Evolutionary conservation across 2,888 invertebrate genomes (phyloP).

Genomic region (Synergus itoensis): DNA sequence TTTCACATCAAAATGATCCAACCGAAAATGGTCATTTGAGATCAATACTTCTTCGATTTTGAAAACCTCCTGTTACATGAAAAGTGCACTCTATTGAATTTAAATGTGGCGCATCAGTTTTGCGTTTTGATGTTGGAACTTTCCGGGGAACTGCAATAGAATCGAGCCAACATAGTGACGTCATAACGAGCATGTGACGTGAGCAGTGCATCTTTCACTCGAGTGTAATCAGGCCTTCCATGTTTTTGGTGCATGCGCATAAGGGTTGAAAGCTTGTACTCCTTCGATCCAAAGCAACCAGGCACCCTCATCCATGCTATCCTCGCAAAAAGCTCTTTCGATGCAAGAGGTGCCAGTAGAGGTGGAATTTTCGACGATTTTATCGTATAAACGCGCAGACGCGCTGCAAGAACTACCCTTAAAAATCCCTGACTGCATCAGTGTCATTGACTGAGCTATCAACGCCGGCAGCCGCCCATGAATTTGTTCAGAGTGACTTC

Average conservation of each 20-base stretch:
- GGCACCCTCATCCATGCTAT: constrained; percentile 50
- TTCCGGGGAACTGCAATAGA: constrained; percentile 23
- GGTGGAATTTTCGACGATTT: constrained; percentile 36
- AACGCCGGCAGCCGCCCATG: background rate
- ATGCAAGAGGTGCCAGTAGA: constrained; percentile 50
- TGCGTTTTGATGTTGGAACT: background rate
- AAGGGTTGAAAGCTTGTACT: constrained; percentile 58
- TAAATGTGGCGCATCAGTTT: background rate
- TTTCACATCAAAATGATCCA: background rate
- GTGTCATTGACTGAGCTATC: constrained; percentile 29
- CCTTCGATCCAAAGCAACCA: constrained; percentile 65
- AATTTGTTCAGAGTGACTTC: background rate
- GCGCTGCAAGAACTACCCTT: constrained; percentile 30
- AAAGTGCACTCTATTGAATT: background rate
- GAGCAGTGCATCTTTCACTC: constrained; percentile 50
- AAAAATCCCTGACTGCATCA: constrained; percentile 14
- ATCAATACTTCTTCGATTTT: background rate
- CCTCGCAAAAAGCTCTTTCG: constrained; percentile 50
- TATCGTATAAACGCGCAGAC: constrained; percentile 45
- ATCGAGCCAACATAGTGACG: constrained; percentile 11
- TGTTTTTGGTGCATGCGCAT: constrained; percentile 63
- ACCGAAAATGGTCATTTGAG: too few relatives aligned
- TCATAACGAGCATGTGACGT: constrained; percentile 40
- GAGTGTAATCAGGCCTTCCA: constrained; percentile 63
- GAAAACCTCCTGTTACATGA: background rate